Conservation (phyloP, 2,888 invertebrate species). For the Erebia ligea region DNA sequence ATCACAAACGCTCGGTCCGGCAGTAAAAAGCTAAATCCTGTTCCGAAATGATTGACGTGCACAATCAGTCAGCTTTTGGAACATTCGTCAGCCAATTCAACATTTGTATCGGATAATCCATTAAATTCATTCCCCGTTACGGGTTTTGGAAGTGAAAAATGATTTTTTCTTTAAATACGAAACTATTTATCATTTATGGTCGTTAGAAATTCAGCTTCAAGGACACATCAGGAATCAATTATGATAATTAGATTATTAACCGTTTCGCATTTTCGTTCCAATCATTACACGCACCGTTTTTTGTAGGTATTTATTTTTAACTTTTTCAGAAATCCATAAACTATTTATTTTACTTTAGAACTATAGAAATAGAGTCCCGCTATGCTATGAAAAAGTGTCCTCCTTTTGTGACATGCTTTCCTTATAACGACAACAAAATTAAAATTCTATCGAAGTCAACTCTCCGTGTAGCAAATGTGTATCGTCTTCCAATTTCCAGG, state of each 20-base stretch:
- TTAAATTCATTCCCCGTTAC: slow-evolving; percentile 27
- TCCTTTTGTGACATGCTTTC: not conserved
- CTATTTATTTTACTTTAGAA: not conserved
- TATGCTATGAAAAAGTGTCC: not conserved
- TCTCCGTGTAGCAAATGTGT: slow-evolving; percentile 23
- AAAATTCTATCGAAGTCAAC: slow-evolving; percentile 13
- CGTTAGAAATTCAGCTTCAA: slow-evolving; percentile 12
- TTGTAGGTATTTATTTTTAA: not conserved
- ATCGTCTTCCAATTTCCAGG: slow-evolving; percentile 36
- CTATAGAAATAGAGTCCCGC: not conserved
- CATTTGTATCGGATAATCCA: slow-evolving; percentile 29
- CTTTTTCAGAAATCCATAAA: not conserved
- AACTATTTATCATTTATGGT: slow-evolving; percentile 26
- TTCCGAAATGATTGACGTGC: slow-evolving; percentile 33
- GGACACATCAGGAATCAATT: slow-evolving; percentile 8
- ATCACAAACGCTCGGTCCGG: not conserved
- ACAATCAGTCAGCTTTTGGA: slow-evolving; percentile 28
- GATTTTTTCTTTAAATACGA: slow-evolving; percentile 23
- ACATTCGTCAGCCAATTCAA: slow-evolving; percentile 25
- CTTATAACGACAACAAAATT: slow-evolving; percentile 10
- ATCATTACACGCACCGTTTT: not conserved
- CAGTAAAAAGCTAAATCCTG: slow-evolving; percentile 27
- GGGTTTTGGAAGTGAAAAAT: slow-evolving; percentile 35
- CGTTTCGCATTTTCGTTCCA: not conserved
- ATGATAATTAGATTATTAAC: slow-evolving; percentile 1